These are phyloP conservation scores for Falco peregrinus DNA, from an alignment of 2,797 vertebrate species.

Conservation along the genomic window DNA sequence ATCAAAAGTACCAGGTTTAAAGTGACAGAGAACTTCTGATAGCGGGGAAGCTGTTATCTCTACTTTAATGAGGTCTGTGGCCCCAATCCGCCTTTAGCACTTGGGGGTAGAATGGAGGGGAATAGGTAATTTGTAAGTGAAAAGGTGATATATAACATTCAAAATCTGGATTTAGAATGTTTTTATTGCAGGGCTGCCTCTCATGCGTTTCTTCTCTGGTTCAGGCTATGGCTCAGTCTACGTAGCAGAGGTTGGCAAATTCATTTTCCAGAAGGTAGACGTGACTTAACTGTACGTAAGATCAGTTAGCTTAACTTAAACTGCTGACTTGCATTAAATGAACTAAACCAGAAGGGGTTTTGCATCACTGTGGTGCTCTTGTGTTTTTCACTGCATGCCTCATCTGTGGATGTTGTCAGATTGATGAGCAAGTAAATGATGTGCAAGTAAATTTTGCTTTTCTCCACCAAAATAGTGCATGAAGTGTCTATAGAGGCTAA, in stretches of 20 bases:
- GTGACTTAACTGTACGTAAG: accelerated
- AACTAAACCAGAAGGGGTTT: background rate
- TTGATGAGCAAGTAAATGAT: background rate
- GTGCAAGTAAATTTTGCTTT: background rate
- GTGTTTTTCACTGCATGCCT: background rate
- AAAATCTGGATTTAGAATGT: background rate
- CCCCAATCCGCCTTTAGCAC: background rate
- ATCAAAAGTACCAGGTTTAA: background rate
- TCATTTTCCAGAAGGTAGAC: background rate
- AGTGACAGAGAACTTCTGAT: background rate
- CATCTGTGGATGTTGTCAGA: background rate
- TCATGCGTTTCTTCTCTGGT: background rate
- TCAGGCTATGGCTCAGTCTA: background rate
- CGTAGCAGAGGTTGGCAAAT: background rate
- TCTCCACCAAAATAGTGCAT: background rate
- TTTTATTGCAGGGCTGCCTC: background rate
- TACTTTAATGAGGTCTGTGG: background rate
- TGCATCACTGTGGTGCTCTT: background rate
- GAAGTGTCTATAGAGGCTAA: background rate
- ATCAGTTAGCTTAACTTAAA: background rate
- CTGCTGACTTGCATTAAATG: background rate
- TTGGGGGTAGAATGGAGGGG: background rate
- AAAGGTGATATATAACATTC: background rate
- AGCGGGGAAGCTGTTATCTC: background rate
- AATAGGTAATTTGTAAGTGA: background rate